These are phyloP conservation scores for Chlorodrepanis virens DNA, from an alignment of 2,113 vertebrate genomes.

Conservation along the genomic window DNA sequence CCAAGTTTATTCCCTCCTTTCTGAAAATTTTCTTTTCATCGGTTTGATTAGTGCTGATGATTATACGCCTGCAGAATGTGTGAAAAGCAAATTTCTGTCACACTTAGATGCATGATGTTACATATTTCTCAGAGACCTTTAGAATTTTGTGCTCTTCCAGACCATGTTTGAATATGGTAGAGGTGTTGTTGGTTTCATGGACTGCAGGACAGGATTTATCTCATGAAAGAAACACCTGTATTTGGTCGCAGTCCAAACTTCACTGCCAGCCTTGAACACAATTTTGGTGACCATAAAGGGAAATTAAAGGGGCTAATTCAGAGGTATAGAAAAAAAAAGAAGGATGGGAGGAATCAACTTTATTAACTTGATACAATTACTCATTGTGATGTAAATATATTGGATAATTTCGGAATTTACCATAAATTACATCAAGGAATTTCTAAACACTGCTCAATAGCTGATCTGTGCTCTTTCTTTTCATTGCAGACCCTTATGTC, in stretches of 20 bases:
- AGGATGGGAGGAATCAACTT: not conserved
- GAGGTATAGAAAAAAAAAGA: not conserved
- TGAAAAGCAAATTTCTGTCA: not conserved
- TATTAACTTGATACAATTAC: not conserved
- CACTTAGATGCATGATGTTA: not conserved
- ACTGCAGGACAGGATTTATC: not conserved
- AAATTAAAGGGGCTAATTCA: not conserved
- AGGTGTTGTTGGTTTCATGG: not conserved
- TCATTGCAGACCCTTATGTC: constrained; percentile 88
- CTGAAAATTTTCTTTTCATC: not conserved
- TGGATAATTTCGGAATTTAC: not conserved
- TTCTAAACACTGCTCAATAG: not conserved
- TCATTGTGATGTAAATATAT: not conserved
- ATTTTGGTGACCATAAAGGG: not conserved
- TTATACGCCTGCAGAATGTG: rapidly evolving
- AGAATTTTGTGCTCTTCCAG: not conserved
- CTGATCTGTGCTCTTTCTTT: not conserved
- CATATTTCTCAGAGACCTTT: not conserved
- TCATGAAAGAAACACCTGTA: not conserved
- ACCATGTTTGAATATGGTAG: not conserved
- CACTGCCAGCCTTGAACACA: not conserved
- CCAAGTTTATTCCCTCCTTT: not conserved
- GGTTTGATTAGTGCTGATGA: not conserved
- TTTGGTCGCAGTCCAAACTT: not conserved
- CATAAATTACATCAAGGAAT: not conserved